Base-by-base conservation (phyloP, 2,888 invertebrate species). In the Prenolepis imparis region DNA sequence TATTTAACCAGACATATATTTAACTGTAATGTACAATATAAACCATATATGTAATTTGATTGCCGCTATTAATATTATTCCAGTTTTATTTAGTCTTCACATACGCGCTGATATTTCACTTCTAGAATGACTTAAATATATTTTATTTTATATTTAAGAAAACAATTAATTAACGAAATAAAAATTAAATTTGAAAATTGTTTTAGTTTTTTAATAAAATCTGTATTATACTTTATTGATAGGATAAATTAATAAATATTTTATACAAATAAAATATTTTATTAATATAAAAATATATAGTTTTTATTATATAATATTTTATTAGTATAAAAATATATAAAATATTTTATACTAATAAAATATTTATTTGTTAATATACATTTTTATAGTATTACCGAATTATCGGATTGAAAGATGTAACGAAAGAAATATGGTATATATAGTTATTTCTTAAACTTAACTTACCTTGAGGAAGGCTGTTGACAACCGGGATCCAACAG, bases 391-490 rank as follows among this genome's bases (percentile, higher is more conserved):
- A 4, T 67, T 28, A 18, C n/a, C 32, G 15, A 77, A 63, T 48
- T 36, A 15, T 63, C 11, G 4, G 0, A 11, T 21, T n/a, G 18
- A 21, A 41, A 28, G 15, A 39, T 48, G 8, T n/a, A 68, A n/a
- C 24, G 21, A 8, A 3, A 44, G 44, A 55, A 61, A 73, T 41
- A 67, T 21, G 24, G 12, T n/a, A 18, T 8, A 21, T 6, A 9
- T 8, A 41, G 1, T 3, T 39, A 44, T 24, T 12, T 24, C 12
- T 9, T n/a, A 36, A 57, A 39, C 44, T 9, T 11, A n/a, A 48
- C 12, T 86, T 91, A 94, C 94, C 93, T 94, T 28, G 92, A 90
- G 39, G 91, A 90, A 32, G 90, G 86, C 32, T 92, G 93, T 63
- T 85, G 87, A 83, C 81, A 87, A 18, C 89, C 68, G 12, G 81